phyloP scores from a whole-genome alignment of 2,797 vertebrate species.

The Ciconia nigra region DNA sequence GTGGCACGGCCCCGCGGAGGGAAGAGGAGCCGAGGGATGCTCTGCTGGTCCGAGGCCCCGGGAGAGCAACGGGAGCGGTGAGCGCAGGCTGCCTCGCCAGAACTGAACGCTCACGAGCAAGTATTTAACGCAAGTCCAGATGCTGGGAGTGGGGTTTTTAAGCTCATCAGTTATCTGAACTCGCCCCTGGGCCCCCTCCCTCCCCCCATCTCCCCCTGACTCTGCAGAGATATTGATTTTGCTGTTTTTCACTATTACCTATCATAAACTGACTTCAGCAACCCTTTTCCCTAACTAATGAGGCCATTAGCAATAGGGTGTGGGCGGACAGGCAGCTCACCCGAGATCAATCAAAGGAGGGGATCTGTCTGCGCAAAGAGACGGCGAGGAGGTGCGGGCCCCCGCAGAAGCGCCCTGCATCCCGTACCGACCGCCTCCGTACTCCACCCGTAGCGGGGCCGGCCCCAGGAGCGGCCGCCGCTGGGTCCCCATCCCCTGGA shows the following conservation, averaged over 20 bases:
- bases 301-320: conserved; percentile 17
- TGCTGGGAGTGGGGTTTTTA: not conserved
- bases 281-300: conserved; percentile 26
- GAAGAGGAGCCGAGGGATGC: not conserved
- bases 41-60: rapidly evolving
- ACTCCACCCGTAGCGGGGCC: no score
- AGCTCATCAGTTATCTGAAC: not conserved
- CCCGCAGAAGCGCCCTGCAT: rapidly evolving
- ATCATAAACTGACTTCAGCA: conserved; percentile 18
- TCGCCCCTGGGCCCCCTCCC: not conserved
- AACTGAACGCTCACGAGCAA: not conserved
- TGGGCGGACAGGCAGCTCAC: not conserved
- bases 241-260: not conserved
- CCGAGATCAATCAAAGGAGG: not conserved
- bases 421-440: rapidly evolving
- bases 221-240: not conserved
- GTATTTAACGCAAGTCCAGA: not conserved
- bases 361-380: not conserved
- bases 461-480: not conserved
- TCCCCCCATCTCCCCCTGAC: not conserved
- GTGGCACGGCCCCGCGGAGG: rapidly evolving
- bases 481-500: rapidly evolving
- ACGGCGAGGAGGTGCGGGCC: not conserved
- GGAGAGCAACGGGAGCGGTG: not conserved
- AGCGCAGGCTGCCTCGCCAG: not conserved